Conservation (phyloP, 2,797 vertebrate species). For the Novumbra hubbsi region DNA sequence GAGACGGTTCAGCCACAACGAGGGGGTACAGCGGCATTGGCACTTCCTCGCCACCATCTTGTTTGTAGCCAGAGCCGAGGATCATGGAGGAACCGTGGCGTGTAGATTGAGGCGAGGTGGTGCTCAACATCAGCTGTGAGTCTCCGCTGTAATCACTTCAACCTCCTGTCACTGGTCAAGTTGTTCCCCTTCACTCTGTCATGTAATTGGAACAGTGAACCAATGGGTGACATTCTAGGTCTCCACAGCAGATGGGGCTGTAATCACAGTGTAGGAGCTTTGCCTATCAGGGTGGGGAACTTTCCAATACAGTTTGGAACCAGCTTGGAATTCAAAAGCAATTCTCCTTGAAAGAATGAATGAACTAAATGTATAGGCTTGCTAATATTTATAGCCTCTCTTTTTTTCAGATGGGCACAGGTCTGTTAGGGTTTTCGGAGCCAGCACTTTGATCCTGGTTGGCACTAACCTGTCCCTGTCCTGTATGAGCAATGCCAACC, state of each 20-base stretch:
- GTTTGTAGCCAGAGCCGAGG: constrained; percentile 1
- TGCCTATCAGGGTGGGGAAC: background rate
- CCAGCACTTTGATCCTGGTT: constrained; percentile 6
- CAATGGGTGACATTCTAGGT: background rate
- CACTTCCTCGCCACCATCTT: background rate
- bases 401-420: constrained; percentile 17
- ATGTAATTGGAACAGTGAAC: background rate
- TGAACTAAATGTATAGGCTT: background rate
- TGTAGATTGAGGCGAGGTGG: constrained; percentile 11
- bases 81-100: constrained; percentile 12
- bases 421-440: constrained; percentile 9
- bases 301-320: background rate
- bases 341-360: background rate
- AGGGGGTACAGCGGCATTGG: constrained; percentile 15
- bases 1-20: background rate
- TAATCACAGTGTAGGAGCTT: background rate
- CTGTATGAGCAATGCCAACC: constrained; percentile 23
- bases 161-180: background rate
- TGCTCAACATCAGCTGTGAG: constrained; percentile 27
- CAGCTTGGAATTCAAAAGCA: background rate
- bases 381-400: background rate
- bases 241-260: constrained; percentile 45
- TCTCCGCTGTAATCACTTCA: background rate
- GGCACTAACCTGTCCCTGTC: constrained; percentile 11
- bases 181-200: background rate